Conservation (phyloP, 2,888 invertebrate species). For the Seladonia tumulorum region DNA sequence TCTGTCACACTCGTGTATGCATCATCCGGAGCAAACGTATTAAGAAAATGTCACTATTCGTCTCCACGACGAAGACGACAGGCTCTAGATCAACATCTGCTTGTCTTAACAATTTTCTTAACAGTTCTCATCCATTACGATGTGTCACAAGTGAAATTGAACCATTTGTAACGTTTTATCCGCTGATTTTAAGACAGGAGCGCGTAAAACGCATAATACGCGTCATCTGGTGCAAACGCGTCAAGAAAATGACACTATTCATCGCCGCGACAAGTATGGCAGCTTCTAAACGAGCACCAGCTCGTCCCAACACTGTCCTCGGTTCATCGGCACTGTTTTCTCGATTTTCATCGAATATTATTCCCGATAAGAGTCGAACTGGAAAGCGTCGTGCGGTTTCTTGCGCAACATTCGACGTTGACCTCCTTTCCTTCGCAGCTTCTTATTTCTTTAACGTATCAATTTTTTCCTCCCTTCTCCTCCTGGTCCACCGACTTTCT, state of each 20-base stretch:
- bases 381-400: conserved; percentile 30
- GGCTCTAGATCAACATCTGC: too few species aligned
- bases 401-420: conserved; percentile 58
- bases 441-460: conserved; percentile 48
- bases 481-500: not conserved
- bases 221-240: too few species aligned
- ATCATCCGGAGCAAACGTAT: too few species aligned
- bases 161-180: too few species aligned
- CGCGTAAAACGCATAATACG: too few species aligned
- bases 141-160: too few species aligned
- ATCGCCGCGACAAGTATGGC: not conserved
- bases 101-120: too few species aligned
- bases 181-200: too few species aligned
- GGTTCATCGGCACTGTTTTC: not conserved
- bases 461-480: conserved; percentile 21
- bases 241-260: not conserved
- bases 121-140: too few species aligned
- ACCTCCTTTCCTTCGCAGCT: conserved; percentile 56
- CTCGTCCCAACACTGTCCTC: not conserved
- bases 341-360: conserved; percentile 1
- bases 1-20: too few species aligned
- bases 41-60: too few species aligned
- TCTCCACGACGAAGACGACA: too few species aligned
- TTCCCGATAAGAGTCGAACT: conserved; percentile 29
- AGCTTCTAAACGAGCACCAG: not conserved